These are phyloP conservation scores for Malurus splendens DNA, from an alignment of 2,797 vertebrate genomes.

Conservation along the genomic window DNA sequence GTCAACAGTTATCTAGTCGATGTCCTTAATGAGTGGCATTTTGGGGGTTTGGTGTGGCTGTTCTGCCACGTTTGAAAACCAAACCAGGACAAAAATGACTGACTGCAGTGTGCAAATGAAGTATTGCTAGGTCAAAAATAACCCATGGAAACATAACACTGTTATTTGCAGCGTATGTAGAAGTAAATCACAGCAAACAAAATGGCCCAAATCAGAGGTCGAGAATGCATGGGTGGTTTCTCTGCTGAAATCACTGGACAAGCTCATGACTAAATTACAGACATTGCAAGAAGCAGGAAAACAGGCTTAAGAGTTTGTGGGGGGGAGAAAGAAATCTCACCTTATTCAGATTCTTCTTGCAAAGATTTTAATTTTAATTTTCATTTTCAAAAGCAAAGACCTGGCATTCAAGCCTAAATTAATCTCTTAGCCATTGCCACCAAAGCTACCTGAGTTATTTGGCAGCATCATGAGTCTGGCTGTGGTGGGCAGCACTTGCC, in stretches of 20 bases:
- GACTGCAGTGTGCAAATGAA: not conserved
- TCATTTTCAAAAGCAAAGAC: not conserved
- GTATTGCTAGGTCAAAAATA: not conserved
- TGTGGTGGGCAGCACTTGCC: not conserved
- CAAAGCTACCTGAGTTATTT: not conserved
- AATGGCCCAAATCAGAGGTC: not conserved
- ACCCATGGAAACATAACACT: not conserved
- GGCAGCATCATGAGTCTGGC: rapidly evolving
- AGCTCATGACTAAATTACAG: not conserved
- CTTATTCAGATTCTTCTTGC: not conserved
- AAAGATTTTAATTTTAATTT: not conserved
- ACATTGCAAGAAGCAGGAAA: not conserved
- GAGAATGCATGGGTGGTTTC: not conserved
- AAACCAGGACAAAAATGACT: not conserved
- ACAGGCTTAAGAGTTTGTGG: not conserved
- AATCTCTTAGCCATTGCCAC: not conserved
- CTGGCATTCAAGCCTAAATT: not conserved
- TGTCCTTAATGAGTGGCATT: not conserved
- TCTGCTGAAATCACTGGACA: not conserved
- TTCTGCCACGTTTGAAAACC: not conserved
- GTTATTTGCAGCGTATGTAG: not conserved
- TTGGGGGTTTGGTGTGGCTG: not conserved
- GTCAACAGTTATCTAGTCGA: not conserved
- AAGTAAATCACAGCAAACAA: not conserved
- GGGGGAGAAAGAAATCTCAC: rapidly evolving